phyloP scores from a whole-genome alignment of 2,797 vertebrate genomes.

The Crax fasciolata region DNA sequence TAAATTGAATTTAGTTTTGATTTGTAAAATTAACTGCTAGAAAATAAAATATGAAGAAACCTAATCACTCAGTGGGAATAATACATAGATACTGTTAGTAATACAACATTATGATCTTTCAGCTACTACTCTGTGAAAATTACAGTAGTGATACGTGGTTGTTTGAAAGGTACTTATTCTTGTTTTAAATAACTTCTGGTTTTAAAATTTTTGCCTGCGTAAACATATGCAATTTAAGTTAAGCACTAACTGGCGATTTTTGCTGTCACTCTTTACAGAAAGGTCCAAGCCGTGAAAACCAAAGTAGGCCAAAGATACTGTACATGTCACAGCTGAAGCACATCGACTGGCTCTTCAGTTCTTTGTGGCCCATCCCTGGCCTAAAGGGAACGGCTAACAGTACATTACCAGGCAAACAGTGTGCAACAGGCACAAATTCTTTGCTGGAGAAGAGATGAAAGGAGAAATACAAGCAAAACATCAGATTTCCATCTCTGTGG shows the following conservation, averaged over 20 bases:
- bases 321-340: neutral
- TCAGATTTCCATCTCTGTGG: neutral
- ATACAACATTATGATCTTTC: neutral
- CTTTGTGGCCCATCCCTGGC: rapidly evolving
- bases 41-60: neutral
- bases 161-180: neutral
- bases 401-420: neutral
- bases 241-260: neutral
- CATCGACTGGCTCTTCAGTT: neutral
- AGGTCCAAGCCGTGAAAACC: neutral
- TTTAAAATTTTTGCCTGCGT: neutral
- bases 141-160: neutral
- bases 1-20: neutral
- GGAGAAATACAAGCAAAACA: neutral
- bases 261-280: neutral
- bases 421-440: neutral
- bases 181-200: neutral
- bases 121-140: neutral
- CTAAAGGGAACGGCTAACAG: neutral
- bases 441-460: neutral
- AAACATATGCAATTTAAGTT: neutral
- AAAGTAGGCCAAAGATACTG: neutral
- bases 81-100: neutral
- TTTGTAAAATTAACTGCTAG: neutral
- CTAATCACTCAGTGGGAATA: neutral